A percentile compares a stretch with the other conserved stretches of the same genome.
phyloP scores from a whole-genome alignment of 2,113 vertebrate species.

The Zosterops hypoxanthus region DNA sequence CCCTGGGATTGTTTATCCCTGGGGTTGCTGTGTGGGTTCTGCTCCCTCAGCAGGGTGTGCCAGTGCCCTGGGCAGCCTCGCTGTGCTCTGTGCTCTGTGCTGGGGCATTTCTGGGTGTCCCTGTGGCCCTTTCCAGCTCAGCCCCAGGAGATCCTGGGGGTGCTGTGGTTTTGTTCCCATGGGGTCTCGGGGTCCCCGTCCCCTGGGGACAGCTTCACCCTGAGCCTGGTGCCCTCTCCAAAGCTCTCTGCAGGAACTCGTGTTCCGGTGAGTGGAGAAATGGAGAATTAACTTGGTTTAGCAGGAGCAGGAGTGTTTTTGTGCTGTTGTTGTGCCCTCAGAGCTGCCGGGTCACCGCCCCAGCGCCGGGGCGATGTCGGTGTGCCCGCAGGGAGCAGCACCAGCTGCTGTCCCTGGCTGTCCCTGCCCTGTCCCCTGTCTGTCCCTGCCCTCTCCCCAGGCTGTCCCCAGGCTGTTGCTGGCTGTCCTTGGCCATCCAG shows the following conservation, averaged over 20 bases:
- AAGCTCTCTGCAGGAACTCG: neutral
- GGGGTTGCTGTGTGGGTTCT: too few relatives aligned
- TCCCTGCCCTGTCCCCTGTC: too few relatives aligned
- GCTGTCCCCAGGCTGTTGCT: too few relatives aligned
- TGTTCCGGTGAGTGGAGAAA: accelerated
- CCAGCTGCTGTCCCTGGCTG: too few relatives aligned
- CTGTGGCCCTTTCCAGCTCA: neutral
- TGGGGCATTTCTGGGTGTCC: accelerated
- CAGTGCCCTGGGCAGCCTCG: neutral
- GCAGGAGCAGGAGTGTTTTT: neutral
- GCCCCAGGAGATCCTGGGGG: neutral
- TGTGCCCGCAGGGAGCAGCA: too few relatives aligned
- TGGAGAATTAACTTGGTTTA: neutral
- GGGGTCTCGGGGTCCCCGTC: accelerated
- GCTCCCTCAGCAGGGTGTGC: neutral
- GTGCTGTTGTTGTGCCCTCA: neutral
- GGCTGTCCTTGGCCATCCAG: neutral
- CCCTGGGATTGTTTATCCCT: neutral
- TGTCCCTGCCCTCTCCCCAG: too few relatives aligned
- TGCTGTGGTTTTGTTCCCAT: neutral
- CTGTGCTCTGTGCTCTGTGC: accelerated
- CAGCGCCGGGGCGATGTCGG: too few relatives aligned
- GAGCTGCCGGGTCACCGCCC: neutral
- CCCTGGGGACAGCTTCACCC: neutral
- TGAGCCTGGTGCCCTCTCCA: neutral